These are phyloP conservation scores for Lasioglossum vierecki DNA, from an alignment of 2,888 invertebrate species.

Conservation along the genomic window DNA sequence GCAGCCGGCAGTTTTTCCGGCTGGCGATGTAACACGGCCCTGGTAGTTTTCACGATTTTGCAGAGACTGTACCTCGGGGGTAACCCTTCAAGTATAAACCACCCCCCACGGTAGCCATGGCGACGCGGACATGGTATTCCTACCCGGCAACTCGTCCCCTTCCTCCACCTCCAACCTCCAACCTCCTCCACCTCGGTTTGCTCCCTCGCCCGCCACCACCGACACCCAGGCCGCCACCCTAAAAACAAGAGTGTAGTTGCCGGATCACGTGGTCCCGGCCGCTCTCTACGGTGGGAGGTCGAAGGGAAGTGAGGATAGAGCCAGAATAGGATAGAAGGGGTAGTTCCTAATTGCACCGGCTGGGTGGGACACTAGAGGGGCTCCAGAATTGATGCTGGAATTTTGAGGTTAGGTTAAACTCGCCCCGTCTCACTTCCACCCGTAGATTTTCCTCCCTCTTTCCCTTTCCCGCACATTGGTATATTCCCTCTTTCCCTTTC, in stretches of 20 bases:
- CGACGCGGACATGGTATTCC: slow-evolving; percentile 81
- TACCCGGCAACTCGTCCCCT: slow-evolving; percentile 71
- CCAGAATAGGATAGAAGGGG: slow-evolving; percentile 79
- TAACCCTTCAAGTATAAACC: slow-evolving; percentile 82
- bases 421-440: slow-evolving; percentile 64
- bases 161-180: slow-evolving; percentile 63
- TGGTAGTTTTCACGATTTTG: slow-evolving; percentile 79
- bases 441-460: slow-evolving; percentile 33
- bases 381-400: slow-evolving; percentile 82
- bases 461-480: slow-evolving; percentile 25
- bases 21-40: slow-evolving; percentile 24
- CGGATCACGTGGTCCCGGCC: slow-evolving; percentile 80
- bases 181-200: slow-evolving; percentile 51
- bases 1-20: slow-evolving; percentile 67
- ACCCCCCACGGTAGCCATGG: slow-evolving; percentile 80
- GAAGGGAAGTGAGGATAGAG: slow-evolving; percentile 78
- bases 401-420: slow-evolving; percentile 82
- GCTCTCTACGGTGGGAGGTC: slow-evolving; percentile 73
- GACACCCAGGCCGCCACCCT: slow-evolving; percentile 73
- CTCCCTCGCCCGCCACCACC: slow-evolving; percentile 66
- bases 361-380: slow-evolving; percentile 79
- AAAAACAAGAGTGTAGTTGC: slow-evolving; percentile 82
- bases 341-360: slow-evolving; percentile 82
- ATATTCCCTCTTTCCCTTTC: slow-evolving; percentile 50
- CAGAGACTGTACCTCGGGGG: slow-evolving; percentile 79